Conservation (phyloP, 2,888 invertebrate species). For the Quadroppia sp. region DNA sequence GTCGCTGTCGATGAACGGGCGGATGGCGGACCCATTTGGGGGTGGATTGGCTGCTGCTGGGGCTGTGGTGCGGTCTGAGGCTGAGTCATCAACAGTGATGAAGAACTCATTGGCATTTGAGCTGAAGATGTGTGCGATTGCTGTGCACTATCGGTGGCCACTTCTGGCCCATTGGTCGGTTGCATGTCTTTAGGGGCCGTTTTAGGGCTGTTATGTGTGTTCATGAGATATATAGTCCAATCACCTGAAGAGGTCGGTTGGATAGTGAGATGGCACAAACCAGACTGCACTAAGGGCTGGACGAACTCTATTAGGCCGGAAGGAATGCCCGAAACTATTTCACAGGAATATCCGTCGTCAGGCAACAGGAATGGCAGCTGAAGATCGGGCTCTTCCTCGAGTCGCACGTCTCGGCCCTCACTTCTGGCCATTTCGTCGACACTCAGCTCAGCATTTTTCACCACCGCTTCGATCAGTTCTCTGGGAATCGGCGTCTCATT, state of each 20-base stretch:
- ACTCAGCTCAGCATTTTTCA: constrained; percentile 53
- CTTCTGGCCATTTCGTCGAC: constrained; percentile 73
- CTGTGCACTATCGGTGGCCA: constrained; percentile 34
- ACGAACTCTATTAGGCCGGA: constrained; percentile 78
- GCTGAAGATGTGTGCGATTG: constrained; percentile 44
- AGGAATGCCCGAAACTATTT: constrained; percentile 89
- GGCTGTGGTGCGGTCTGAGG: constrained; percentile 33
- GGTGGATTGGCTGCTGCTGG: constrained; percentile 16
- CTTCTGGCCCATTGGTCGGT: constrained; percentile 16
- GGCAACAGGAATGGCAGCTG: constrained; percentile 87
- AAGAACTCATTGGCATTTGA: constrained; percentile 40
- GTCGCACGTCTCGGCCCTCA: constrained; percentile 71
- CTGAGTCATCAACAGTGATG: constrained; percentile 36
- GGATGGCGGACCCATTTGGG: background rate
- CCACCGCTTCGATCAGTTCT: constrained; percentile 46
- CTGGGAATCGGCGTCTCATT: constrained; percentile 46
- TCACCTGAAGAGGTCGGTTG: constrained; percentile 85
- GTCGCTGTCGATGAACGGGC: constrained; percentile 1
- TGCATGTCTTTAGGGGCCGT: background rate
- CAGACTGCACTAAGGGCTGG: constrained; percentile 59
- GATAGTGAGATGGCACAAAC: constrained; percentile 77
- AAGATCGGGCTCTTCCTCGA: constrained; percentile 81
- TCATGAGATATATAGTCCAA: constrained; percentile 89
- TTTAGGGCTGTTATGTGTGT: constrained; percentile 29
- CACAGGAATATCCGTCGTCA: constrained; percentile 96